Evolutionary conservation across 2,113 vertebrate species (phyloP), one percentile per base, ranked within the genome.

Genomic region (Silurus meridionalis): DNA sequence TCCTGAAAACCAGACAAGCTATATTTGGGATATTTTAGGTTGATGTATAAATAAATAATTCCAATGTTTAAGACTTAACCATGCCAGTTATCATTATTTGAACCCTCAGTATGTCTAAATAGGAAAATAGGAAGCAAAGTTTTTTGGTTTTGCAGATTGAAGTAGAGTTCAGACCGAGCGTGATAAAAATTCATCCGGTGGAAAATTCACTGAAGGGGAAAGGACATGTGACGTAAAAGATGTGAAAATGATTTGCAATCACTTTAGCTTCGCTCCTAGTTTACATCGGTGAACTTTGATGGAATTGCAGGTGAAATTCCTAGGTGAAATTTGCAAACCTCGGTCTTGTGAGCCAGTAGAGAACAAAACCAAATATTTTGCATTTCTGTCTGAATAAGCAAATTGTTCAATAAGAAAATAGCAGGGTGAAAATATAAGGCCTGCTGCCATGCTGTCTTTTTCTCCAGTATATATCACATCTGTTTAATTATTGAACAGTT

Each of bases 321-420:
- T 78, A n/a, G 1, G 13, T 37, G 37, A 37, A 6, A 78, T 78
- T 55, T 78, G 74, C 52, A 78, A 78, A 55, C 74, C 74, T 78
- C 52, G 0, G 23, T 55, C 74, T 55, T 55, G 74, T 78, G 52
- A 78, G 74, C 46, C 52, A 55, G 74, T 55, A 78, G 74, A 78
- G 25, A 28, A 28, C n/a, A 55, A 78, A 75, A 52, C 53, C 37
- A 52, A 55, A 19, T 14, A 77, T 77, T 78, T 78, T 78, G 74
- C 50, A 55, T 78, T 55, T 78, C 52, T 78, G 50, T 78, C 52
- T 25, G 23, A 52, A 28, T 78, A 78, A 78, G 55, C 74, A 78
- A 78, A 78, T 78, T 78, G 74, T 52, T 23, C 48, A 75, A 75
- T 75, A 75, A 75, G 11, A 48, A 50, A 72, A 72, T 72, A 3